phyloP scores from a whole-genome alignment of 2,113 vertebrate genomes.

The Forbesichthys agassizii region DNA sequence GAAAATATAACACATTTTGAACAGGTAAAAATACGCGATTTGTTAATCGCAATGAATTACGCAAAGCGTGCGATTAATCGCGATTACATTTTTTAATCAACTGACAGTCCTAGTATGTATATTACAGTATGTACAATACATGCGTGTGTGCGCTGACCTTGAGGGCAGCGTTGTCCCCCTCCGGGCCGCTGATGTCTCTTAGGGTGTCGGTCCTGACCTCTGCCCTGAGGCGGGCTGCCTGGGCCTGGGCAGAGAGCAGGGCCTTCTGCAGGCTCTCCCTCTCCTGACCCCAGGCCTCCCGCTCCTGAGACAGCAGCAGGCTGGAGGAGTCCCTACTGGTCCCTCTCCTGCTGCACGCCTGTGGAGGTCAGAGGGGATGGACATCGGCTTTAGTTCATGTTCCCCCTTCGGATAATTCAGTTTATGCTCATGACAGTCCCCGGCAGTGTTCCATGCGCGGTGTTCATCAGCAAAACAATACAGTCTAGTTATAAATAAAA shows the following conservation, averaged over 20 bases:
- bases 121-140: too few relatives aligned
- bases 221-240: conserved; percentile 82
- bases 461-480: too few relatives aligned
- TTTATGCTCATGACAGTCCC: too few relatives aligned
- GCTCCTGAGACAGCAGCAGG: conserved; percentile 80
- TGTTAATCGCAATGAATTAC: too few relatives aligned
- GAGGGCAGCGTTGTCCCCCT: conserved; percentile 81
- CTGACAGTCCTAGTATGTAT: too few relatives aligned
- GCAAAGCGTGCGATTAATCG: too few relatives aligned
- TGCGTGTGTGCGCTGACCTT: conserved; percentile 76
- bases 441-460: too few relatives aligned
- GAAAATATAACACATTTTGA: too few relatives aligned
- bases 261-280: conserved; percentile 82
- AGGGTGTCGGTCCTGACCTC: conserved; percentile 85
- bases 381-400: background rate
- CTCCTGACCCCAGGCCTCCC: conserved; percentile 86
- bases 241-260: conserved; percentile 82
- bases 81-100: too few relatives aligned
- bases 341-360: conserved; percentile 73
- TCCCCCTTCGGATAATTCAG: too few relatives aligned
- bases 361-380: conserved; percentile 10
- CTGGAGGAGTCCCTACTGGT: conserved; percentile 64
- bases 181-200: conserved; percentile 79
- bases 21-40: too few relatives aligned
- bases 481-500: too few relatives aligned